A percentile compares a stretch with the other conserved stretches of the same genome.
phyloP scores from a whole-genome alignment of 2,113 vertebrate genomes.

The Chlorodrepanis virens region DNA sequence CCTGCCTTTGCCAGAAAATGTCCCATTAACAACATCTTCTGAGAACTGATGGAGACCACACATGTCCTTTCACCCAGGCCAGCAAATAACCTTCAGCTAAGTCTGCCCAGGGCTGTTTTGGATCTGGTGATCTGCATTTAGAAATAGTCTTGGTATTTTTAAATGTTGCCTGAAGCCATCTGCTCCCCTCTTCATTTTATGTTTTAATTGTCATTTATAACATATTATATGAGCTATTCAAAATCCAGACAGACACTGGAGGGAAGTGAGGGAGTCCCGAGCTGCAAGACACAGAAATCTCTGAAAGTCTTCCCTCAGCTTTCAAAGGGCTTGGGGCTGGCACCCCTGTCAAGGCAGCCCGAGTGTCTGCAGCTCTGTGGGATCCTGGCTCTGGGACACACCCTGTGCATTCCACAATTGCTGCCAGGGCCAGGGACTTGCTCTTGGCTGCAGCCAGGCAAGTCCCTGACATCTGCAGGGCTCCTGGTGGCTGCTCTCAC shows the following conservation, averaged over 20 bases:
- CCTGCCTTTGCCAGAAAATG: neutral
- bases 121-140: constrained; percentile 26
- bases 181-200: constrained; percentile 36
- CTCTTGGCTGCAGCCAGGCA: neutral
- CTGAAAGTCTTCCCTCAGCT: neutral
- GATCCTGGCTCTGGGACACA: neutral
- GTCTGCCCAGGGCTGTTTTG: constrained; percentile 24
- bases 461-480: neutral
- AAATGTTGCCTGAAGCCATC: constrained; percentile 33
- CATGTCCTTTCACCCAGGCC: neutral
- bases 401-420: fast-evolving
- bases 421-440: neutral
- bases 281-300: neutral
- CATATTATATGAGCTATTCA: constrained; percentile 20
- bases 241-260: constrained; percentile 8
- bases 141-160: constrained; percentile 48
- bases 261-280: neutral
- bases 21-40: neutral
- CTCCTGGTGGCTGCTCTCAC: neutral
- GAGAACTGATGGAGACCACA: neutral
- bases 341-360: neutral
- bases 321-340: neutral
- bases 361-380: neutral
- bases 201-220: constrained; percentile 38
- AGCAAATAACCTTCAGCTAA: constrained; percentile 36